Conservation (phyloP, 2,797 vertebrate genomes). For the Morus bassanus region DNA sequence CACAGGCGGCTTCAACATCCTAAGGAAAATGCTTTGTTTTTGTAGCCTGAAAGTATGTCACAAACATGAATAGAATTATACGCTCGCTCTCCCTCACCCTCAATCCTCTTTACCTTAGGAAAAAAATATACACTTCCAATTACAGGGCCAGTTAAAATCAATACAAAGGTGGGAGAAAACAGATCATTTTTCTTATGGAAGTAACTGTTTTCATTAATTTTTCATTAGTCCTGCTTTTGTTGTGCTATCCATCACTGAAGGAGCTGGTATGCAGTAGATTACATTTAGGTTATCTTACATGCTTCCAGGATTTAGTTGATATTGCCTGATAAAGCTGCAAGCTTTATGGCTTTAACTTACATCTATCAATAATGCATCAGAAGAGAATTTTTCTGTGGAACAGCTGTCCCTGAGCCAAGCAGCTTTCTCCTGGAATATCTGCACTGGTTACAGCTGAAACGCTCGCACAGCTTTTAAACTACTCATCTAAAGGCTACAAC, state of each 20-base stretch:
- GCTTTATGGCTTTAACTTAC: conserved; percentile 63
- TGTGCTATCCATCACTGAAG: conserved; percentile 69
- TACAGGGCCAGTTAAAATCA: conserved; percentile 75
- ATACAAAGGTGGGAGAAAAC: conserved; percentile 73
- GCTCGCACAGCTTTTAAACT: background rate
- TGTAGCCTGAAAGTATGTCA: conserved; percentile 54
- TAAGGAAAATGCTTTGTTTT: conserved; percentile 50
- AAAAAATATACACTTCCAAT: conserved; percentile 76
- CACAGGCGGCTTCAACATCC: conserved; percentile 28
- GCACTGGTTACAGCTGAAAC: background rate
- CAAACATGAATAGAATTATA: conserved; percentile 40
- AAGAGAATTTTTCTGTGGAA: conserved; percentile 50
- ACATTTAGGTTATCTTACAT: conserved; percentile 49
- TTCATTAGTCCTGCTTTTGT: conserved; percentile 72
- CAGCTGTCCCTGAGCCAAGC: conserved; percentile 52
- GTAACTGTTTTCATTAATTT: conserved; percentile 78
- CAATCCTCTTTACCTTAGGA: conserved; percentile 68
- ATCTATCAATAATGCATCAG: conserved; percentile 72
- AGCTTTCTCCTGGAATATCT: conserved; percentile 38
- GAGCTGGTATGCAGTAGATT: conserved; percentile 61
- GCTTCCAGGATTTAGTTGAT: conserved; percentile 64
- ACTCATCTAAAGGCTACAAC: conserved; percentile 6
- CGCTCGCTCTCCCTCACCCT: conserved; percentile 32
- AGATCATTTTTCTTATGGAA: conserved; percentile 78
- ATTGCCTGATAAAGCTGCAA: conserved; percentile 49